phyloP scores from a whole-genome alignment of 1,140 invertebrate genomes.

The Stegodyphus mimosarum region DNA sequence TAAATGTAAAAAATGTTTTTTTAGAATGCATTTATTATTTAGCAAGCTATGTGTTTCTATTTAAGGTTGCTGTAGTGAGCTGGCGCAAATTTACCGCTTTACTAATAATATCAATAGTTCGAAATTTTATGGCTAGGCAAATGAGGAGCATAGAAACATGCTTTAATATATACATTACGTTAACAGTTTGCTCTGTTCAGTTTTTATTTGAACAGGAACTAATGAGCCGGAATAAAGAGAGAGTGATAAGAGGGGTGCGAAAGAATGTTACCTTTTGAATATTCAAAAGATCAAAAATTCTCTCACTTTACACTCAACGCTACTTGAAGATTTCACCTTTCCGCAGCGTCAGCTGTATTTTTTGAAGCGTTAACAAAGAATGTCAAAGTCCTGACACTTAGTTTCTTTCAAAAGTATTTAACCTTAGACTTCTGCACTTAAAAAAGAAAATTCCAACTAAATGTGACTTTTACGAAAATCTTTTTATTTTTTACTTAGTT shows the following conservation, averaged over 20 bases:
- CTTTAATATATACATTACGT: slow-evolving; percentile 52
- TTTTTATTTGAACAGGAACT: slow-evolving; percentile 40
- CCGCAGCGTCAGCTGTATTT: slow-evolving; percentile 48
- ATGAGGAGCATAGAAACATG: not conserved
- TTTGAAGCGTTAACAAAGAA: slow-evolving; percentile 59
- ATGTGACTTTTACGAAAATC: slow-evolving; percentile 44
- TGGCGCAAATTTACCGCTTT: too few relatives aligned
- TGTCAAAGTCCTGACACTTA: slow-evolving; percentile 56
- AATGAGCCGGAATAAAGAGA: slow-evolving; percentile 50
- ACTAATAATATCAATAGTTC: too few relatives aligned
- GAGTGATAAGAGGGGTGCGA: slow-evolving; percentile 25
- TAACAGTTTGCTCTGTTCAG: slow-evolving; percentile 34
- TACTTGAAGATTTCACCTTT: slow-evolving; percentile 41
- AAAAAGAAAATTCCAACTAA: slow-evolving; percentile 54
- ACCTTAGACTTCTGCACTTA: slow-evolving; percentile 47
- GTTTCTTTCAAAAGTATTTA: slow-evolving; percentile 59
- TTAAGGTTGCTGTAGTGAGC: too few relatives aligned
- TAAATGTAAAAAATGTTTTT: too few relatives aligned
- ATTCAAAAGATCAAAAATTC: slow-evolving; percentile 55
- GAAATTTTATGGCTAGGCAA: too few relatives aligned
- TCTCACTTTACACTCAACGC: slow-evolving; percentile 44
- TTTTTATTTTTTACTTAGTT: slow-evolving; percentile 45
- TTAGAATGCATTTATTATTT: too few relatives aligned
- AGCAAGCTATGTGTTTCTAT: too few relatives aligned
- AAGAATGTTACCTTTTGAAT: slow-evolving; percentile 49